Conservation (phyloP, 2,888 invertebrate genomes). For the Stegophylla sp. region DNA sequence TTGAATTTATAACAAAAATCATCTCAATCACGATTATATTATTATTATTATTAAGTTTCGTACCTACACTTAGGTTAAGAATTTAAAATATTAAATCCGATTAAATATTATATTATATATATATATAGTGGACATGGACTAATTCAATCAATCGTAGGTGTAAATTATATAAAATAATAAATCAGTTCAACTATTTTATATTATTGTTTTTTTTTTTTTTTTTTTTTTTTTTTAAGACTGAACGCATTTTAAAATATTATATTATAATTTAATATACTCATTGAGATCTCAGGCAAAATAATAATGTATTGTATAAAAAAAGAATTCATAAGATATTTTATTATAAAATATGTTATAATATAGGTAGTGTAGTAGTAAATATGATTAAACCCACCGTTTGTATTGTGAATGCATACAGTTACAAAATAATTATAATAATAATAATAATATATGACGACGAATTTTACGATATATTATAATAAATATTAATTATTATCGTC, state of each 20-base stretch:
- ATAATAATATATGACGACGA: no score
- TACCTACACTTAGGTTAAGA: constrained; percentile 44
- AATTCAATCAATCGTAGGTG: constrained; percentile 16
- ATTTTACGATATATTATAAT: no score
- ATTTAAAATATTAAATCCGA: constrained; percentile 11
- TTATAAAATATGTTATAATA: constrained; percentile 11
- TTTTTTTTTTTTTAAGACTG: constrained; percentile 57
- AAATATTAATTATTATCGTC: no score
- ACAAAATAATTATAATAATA: no score
- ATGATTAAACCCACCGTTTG: constrained; percentile 15
- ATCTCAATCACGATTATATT: constrained; percentile 49
- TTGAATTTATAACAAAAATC: constrained; percentile 25
- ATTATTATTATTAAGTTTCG: no score
- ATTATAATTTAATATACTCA: no score
- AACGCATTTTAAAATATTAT: constrained; percentile 32
- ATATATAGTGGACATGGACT: no score
- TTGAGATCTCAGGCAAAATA: constrained; percentile 52
- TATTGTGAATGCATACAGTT: not conserved
- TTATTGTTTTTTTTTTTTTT: no score
- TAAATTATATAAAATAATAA: no score
- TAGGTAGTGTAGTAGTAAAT: constrained; percentile 15
- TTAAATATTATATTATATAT: constrained; percentile 6
- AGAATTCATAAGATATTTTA: constrained; percentile 24
- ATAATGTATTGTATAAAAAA: constrained; percentile 25
- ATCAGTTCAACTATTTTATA: constrained; percentile 37